Evolutionary conservation across 2,797 vertebrate species (phyloP).

Genomic region (Chromobotia macracanthus): DNA sequence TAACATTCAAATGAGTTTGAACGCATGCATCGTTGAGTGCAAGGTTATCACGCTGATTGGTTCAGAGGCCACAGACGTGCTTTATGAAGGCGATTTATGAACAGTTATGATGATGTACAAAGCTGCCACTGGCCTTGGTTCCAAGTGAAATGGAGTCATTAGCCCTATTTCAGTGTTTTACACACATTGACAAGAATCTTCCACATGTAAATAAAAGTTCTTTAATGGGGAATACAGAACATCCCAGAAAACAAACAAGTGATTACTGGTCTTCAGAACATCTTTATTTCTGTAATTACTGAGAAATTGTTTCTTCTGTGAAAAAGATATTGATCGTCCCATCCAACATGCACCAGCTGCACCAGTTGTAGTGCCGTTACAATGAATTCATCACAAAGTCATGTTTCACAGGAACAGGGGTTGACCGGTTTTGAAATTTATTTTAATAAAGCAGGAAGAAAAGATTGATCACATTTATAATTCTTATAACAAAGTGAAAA

Average conservation of each 20-base stretch:
- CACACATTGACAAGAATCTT: slow-evolving; percentile 41
- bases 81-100: slow-evolving; percentile 57
- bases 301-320: too few relatives aligned
- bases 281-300: too few relatives aligned
- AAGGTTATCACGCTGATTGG: slow-evolving; percentile 54
- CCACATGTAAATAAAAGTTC: slow-evolving; percentile 7
- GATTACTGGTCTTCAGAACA: background rate
- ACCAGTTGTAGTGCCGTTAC: too few relatives aligned
- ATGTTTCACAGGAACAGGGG: too few relatives aligned
- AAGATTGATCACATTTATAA: too few relatives aligned
- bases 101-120: slow-evolving; percentile 52
- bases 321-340: too few relatives aligned
- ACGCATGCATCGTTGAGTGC: slow-evolving; percentile 38
- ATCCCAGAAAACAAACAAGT: background rate
- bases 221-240: background rate
- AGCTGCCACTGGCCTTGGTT: slow-evolving; percentile 48
- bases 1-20: slow-evolving; percentile 51
- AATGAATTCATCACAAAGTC: too few relatives aligned
- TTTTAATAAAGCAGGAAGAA: too few relatives aligned
- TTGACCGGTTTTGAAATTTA: too few relatives aligned
- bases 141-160: slow-evolving; percentile 49
- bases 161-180: slow-evolving; percentile 53
- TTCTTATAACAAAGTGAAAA: too few relatives aligned
- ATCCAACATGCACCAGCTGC: too few relatives aligned
- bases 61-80: slow-evolving; percentile 38